phyloP scores from a whole-genome alignment of 2,113 vertebrate genomes.

The Ciconia boyciana region DNA sequence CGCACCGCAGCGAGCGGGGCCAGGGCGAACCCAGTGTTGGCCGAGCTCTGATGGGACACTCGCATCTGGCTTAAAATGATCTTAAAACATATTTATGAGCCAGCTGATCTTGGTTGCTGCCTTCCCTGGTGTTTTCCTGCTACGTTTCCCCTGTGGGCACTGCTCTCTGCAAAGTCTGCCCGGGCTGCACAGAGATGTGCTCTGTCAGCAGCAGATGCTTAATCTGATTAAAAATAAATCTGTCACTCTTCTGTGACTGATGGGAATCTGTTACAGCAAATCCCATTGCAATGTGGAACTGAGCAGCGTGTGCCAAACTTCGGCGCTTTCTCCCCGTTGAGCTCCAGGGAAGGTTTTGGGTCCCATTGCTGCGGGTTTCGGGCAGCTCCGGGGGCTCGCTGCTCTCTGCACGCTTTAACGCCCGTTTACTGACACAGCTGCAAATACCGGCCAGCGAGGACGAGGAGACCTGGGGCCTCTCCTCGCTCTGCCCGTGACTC shows the following conservation, averaged over 20 bases:
- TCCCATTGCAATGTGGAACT: neutral
- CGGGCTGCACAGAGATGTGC: neutral
- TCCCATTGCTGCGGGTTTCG: rapidly evolving
- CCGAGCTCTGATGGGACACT: neutral
- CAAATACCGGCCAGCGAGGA: rapidly evolving
- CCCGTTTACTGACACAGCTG: rapidly evolving
- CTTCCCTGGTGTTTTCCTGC: neutral
- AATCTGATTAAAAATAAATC: constrained; percentile 51
- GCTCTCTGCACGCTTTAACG: rapidly evolving
- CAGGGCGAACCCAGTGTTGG: rapidly evolving
- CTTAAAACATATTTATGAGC: neutral
- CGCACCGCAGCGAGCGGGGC: rapidly evolving
- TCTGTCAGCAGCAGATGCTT: constrained; percentile 46
- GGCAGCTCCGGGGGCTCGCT: rapidly evolving
- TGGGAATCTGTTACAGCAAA: neutral
- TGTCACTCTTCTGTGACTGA: neutral
- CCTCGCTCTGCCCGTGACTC: rapidly evolving
- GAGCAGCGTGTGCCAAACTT: neutral
- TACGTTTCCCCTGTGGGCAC: neutral
- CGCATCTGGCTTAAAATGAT: neutral
- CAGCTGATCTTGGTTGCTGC: rapidly evolving
- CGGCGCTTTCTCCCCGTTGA: rapidly evolving
- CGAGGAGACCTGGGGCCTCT: too few relatives aligned
- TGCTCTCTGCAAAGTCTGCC: neutral
- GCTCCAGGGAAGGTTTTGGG: neutral